Conservation (phyloP, 2,888 invertebrate species). For the Smittia aterrima region DNA sequence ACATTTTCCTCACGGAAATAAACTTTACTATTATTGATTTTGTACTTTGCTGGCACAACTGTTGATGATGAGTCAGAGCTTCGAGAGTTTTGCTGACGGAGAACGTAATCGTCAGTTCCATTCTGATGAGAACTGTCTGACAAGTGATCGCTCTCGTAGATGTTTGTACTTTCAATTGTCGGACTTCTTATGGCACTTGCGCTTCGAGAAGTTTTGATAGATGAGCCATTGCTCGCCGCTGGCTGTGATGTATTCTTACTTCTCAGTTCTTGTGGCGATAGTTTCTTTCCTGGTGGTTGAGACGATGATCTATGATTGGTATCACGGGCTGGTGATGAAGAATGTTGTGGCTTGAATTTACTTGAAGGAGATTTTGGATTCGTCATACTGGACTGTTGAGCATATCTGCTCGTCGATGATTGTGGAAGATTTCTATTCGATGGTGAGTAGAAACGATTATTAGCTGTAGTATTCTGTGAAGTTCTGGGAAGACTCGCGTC, state of each 20-base stretch:
- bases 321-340: background rate
- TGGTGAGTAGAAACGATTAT: background rate
- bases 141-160: background rate
- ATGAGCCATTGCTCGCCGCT: background rate
- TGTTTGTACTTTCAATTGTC: background rate
- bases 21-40: background rate
- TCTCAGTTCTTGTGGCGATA: constrained; percentile 20
- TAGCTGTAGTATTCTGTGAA: too few species aligned
- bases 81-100: constrained; percentile 28
- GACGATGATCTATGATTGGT: background rate
- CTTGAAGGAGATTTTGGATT: background rate
- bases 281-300: constrained; percentile 5
- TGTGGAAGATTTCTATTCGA: too few species aligned
- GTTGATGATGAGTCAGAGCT: background rate
- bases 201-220: background rate
- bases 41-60: background rate
- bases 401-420: background rate
- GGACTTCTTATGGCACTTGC: constrained; percentile 21
- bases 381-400: background rate
- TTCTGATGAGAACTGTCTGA: background rate
- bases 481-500: background rate
- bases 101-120: background rate
- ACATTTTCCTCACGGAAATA: constrained; percentile 38
- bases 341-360: background rate
- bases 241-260: background rate